Percentiles rank a stretch among this genome's conserved stretches.
phyloP scores from a whole-genome alignment of 2,797 vertebrate genomes.

The Ceryle rudis region DNA sequence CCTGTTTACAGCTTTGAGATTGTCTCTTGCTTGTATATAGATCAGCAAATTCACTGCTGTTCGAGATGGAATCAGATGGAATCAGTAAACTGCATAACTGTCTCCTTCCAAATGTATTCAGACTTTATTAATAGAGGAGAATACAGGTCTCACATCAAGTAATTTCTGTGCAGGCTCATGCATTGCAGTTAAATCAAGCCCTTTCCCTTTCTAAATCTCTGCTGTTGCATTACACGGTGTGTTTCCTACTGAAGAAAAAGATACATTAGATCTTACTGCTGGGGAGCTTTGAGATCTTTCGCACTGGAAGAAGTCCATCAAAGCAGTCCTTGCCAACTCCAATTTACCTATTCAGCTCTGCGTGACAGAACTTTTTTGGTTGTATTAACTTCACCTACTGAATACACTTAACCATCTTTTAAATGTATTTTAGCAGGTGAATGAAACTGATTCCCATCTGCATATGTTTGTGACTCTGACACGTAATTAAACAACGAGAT shows the following conservation, averaged over 20 bases:
- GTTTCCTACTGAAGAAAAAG: background rate
- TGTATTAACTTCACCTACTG: background rate
- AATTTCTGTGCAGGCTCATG: background rate
- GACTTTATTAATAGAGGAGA: constrained; percentile 11
- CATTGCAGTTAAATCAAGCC: background rate
- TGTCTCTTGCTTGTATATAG: background rate
- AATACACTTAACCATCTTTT: background rate
- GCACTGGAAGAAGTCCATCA: background rate
- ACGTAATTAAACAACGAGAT: background rate
- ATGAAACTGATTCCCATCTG: background rate
- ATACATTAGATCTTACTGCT: background rate
- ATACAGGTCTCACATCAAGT: background rate
- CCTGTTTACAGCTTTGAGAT: background rate
- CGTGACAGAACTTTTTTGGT: background rate
- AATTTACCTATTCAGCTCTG: background rate
- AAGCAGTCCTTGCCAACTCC: background rate
- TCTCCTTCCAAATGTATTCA: background rate
- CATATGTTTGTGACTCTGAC: background rate
- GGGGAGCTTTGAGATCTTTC: background rate
- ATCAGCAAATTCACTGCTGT: background rate
- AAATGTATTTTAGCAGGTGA: background rate
- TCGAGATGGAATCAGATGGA: background rate
- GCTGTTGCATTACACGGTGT: background rate
- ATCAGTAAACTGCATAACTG: constrained; percentile 41
- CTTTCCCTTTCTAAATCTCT: background rate